Evolutionary conservation across 2,888 invertebrate species (phyloP), one percentile per base, ranked within the genome.

Genomic region (Amphipoea oculea): DNA sequence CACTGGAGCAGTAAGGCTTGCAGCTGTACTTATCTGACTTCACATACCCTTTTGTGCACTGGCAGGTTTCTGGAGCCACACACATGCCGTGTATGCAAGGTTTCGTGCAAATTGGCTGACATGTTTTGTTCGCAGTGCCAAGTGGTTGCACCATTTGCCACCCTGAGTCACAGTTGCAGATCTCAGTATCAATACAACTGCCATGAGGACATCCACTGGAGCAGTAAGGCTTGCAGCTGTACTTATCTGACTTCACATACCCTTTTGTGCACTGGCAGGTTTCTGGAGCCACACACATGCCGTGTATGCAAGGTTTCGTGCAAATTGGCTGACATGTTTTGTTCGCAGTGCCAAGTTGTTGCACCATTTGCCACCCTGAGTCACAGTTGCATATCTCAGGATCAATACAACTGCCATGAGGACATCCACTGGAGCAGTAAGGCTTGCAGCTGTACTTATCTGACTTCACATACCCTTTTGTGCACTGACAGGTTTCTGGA

Each of bases 401-500:
- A 4, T 1, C 65, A 7, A 85, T 23, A 17, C 70, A 70, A 54
- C 14, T 70, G 45, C 86, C 85, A 40, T 82, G 48, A 20, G 20
- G 51, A 67, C 86, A 86, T 7, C 48, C 70, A 5, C 54, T 70
- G 23, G 70, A 54, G 14, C 70, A 70, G 5, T 70, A 23, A 23
- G 70, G 70, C 29, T 78, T 23, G 60, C 86, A 86, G 42, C 14
- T 76, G 17, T 73, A 54, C 0, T 67, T 40, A 1, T 62, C 68
- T 17, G n/a, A 40, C 54, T 63, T 65, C 0, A 60, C 17, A 17
- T 79, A 86, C 0, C 86, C 83, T 0, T 63, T 11, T 4, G 40
- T n/a, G 45, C 85, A 87, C 6, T 42, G 36, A 4, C 88, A 88
- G 1, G 60, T 81, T 6, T 87, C 75, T 20, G 87, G 87, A 14